These are phyloP conservation scores for Bos indicus DNA, from an alignment of 2,113 vertebrate genomes.

Conservation along the genomic window DNA sequence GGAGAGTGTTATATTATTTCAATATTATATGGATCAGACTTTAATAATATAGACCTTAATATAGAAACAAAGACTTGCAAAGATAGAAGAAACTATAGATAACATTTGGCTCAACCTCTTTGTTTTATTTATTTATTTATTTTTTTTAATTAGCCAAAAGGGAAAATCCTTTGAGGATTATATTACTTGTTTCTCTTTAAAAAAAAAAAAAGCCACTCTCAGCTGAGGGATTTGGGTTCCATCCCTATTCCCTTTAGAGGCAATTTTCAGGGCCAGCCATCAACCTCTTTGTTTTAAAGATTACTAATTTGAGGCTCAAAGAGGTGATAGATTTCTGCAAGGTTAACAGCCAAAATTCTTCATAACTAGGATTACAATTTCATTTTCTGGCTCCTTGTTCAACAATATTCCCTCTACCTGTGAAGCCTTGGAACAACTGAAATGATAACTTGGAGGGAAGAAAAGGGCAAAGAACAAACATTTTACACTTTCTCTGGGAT, in stretches of 20 bases:
- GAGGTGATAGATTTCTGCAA: neutral
- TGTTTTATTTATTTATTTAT: constrained; percentile 41
- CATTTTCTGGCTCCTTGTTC: neutral
- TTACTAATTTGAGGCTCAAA: neutral
- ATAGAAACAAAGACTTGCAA: neutral
- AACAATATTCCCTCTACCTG: neutral
- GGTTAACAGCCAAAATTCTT: neutral
- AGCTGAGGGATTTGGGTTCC: neutral
- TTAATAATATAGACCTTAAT: neutral
- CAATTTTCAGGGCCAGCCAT: constrained; percentile 29
- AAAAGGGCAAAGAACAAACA: neutral
- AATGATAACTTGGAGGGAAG: neutral
- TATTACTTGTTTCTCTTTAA: constrained; percentile 68
- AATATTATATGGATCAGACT: neutral
- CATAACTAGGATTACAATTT: neutral
- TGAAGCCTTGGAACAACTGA: neutral
- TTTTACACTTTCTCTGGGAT: neutral
- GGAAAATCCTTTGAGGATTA: constrained; percentile 81
- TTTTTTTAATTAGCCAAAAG: constrained; percentile 63
- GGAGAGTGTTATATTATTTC: neutral
- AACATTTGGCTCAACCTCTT: neutral
- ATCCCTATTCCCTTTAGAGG: neutral
- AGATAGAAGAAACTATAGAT: neutral
- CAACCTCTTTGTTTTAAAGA: neutral
- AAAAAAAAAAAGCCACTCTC: constrained; percentile 47